A percentile compares a stretch with the other conserved stretches of the same genome.
Evolutionary conservation across 2,797 vertebrate genomes (phyloP).

Genomic region (Sebastolobus altivelis): DNA sequence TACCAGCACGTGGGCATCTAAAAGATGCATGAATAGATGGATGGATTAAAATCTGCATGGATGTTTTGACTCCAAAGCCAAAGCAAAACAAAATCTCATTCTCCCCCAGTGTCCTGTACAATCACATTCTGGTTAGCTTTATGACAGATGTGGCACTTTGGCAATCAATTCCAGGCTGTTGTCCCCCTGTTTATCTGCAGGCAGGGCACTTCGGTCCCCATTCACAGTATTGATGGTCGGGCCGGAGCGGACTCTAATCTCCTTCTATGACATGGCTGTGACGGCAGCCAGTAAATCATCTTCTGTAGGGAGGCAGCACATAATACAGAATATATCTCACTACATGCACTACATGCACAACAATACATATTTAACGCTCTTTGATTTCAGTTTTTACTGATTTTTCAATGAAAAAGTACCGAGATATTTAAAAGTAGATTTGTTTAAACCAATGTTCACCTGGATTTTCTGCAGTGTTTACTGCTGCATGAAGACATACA

Average conservation of each 20-base stretch:
- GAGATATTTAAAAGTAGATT: background rate
- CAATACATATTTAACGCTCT: background rate
- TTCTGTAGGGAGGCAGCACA: constrained; percentile 6
- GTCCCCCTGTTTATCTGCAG: constrained; percentile 54
- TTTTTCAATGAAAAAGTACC: background rate
- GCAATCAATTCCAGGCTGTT: constrained; percentile 55
- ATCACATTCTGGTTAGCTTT: constrained; percentile 52
- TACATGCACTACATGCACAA: background rate
- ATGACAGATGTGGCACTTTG: constrained; percentile 61
- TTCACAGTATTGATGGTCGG: constrained; percentile 61
- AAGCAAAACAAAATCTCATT: constrained; percentile 22
- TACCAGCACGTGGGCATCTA: background rate
- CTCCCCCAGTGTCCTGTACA: constrained; percentile 15
- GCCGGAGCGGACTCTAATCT: constrained; percentile 59
- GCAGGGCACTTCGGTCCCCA: constrained; percentile 38
- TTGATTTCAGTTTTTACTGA: background rate
- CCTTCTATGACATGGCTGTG: constrained; percentile 33
- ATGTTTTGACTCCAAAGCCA: constrained; percentile 28
- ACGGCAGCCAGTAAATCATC: constrained; percentile 56
- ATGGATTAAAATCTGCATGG: constrained; percentile 26
- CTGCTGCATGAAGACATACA: background rate
- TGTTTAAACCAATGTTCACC: accelerated
- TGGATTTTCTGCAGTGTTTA: background rate
- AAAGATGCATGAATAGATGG: constrained; percentile 17
- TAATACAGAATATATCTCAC: background rate